Conservation (phyloP, 2,888 invertebrate species). For the Norana najaformis region DNA sequence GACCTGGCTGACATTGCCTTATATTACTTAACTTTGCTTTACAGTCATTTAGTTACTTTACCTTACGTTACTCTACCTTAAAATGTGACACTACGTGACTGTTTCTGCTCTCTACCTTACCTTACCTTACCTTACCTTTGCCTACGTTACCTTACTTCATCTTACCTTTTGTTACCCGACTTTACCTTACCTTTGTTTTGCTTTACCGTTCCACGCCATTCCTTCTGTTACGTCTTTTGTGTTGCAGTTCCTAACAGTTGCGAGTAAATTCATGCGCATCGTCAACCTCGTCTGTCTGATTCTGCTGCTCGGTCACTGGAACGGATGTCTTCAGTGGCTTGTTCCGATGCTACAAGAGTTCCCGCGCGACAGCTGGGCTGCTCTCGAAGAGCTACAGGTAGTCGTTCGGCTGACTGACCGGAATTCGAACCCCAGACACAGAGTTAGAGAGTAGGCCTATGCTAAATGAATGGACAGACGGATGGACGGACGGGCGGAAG, state of each 20-base stretch:
- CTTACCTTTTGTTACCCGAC: neutral
- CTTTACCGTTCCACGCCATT: neutral
- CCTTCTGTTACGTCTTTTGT: neutral
- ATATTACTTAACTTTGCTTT: neutral
- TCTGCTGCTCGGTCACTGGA: slow-evolving; percentile 73
- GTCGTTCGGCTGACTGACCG: neutral
- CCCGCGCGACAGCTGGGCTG: slow-evolving; percentile 96
- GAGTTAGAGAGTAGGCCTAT: too few relatives aligned
- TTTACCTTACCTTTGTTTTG: neutral
- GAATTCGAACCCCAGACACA: neutral
- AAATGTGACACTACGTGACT: too few relatives aligned
- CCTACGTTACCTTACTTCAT: neutral
- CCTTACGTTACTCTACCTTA: neutral
- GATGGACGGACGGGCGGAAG: too few relatives aligned
- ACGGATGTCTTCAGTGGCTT: slow-evolving; percentile 63
- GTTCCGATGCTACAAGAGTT: slow-evolving; percentile 98
- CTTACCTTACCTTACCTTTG: neutral
- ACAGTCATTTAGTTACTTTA: too few relatives aligned
- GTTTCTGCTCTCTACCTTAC: too few relatives aligned
- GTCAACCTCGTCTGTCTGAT: slow-evolving; percentile 36
- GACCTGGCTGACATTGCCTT: too few relatives aligned
- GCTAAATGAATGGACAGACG: too few relatives aligned
- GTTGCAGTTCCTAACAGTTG: slow-evolving; percentile 98
- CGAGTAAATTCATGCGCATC: slow-evolving; percentile 85
- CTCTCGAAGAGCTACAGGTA: slow-evolving; percentile 72